These are phyloP conservation scores for Cephus runcator DNA, from an alignment of 2,888 invertebrate species.

Conservation along the genomic window DNA sequence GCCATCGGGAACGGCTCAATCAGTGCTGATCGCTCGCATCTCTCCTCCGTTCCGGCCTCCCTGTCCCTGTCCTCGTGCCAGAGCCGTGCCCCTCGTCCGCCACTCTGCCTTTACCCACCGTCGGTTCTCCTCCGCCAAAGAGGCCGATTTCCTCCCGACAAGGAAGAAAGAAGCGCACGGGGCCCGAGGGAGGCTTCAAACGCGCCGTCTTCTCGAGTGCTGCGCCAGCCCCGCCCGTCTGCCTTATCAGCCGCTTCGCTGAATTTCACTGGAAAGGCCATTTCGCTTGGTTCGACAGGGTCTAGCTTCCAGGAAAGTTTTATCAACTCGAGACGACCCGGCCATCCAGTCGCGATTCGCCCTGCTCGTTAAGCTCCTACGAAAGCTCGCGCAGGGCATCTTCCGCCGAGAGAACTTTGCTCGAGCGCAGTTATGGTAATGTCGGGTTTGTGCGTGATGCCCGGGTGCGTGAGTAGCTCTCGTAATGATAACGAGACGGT, in stretches of 20 bases:
- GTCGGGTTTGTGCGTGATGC: conserved; percentile 43
- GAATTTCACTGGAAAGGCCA: neutral
- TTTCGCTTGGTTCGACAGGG: neutral
- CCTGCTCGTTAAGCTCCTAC: neutral
- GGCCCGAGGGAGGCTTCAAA: conserved; percentile 45
- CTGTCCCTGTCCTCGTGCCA: neutral
- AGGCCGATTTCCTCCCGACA: conserved; percentile 36
- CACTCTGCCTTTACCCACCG: neutral
- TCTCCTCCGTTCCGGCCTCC: neutral
- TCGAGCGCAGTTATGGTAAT: conserved; percentile 45
- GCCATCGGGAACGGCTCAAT: conserved; percentile 33
- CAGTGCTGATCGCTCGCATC: conserved; percentile 13
- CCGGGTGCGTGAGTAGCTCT: conserved; percentile 42
- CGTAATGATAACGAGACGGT: conserved; percentile 48
- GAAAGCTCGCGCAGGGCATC: conserved; percentile 25
- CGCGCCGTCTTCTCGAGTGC: conserved; percentile 37
- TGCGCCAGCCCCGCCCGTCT: neutral
- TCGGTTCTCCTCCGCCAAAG: conserved; percentile 34
- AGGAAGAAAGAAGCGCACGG: conserved; percentile 33
- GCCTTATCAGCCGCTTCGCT: neutral
- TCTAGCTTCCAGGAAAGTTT: neutral
- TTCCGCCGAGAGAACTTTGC: conserved; percentile 20
- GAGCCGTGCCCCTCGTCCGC: neutral
- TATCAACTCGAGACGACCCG: neutral
- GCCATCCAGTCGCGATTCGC: neutral